These are phyloP conservation scores for Antheraea mylitta DNA, from an alignment of 1,140 invertebrate species.

Conservation along the genomic window DNA sequence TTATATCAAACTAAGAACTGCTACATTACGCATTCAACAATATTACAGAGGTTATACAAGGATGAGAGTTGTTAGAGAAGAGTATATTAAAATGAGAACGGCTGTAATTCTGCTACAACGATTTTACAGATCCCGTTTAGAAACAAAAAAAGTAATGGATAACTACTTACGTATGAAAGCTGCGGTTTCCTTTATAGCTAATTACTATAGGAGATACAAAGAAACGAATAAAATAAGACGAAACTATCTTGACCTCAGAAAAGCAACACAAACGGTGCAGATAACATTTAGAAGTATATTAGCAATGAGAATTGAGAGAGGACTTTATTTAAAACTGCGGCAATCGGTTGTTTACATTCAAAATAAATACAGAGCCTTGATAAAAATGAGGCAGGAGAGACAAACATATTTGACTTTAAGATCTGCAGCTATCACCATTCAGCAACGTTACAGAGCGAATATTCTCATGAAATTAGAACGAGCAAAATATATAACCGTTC, in stretches of 20 bases:
- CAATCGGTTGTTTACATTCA: conserved; percentile 73
- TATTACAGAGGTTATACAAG: conserved; percentile 63
- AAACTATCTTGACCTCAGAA: conserved; percentile 58
- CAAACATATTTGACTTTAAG: conserved; percentile 25
- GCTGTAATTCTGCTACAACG: conserved; percentile 69
- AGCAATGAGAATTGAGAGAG: conserved; percentile 43
- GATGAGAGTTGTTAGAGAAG: conserved; percentile 50
- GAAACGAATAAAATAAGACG: conserved; percentile 36
- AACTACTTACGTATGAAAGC: conserved; percentile 60
- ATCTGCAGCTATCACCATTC: conserved; percentile 27
- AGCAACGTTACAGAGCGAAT: conserved; percentile 49
- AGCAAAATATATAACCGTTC: conserved; percentile 31
- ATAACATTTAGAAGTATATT: conserved; percentile 65
- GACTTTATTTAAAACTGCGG: conserved; percentile 60
- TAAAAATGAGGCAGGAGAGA: conserved; percentile 39
- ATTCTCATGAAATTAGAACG: conserved; percentile 40
- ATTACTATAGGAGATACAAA: conserved; percentile 58
- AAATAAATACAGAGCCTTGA: conserved; percentile 68
- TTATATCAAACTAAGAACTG: conserved; percentile 47
- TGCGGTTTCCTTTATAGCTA: conserved; percentile 54
- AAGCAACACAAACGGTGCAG: conserved; percentile 56
- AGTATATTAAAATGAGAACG: conserved; percentile 47
- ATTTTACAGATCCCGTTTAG: conserved; percentile 65
- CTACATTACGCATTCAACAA: conserved; percentile 62
- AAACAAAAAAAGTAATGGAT: conserved; percentile 48